Percentiles rank a stretch among this genome's conserved stretches.
Evolutionary conservation across 2,113 vertebrate species (phyloP).

Genomic region (Xiphophorus maculatus): DNA sequence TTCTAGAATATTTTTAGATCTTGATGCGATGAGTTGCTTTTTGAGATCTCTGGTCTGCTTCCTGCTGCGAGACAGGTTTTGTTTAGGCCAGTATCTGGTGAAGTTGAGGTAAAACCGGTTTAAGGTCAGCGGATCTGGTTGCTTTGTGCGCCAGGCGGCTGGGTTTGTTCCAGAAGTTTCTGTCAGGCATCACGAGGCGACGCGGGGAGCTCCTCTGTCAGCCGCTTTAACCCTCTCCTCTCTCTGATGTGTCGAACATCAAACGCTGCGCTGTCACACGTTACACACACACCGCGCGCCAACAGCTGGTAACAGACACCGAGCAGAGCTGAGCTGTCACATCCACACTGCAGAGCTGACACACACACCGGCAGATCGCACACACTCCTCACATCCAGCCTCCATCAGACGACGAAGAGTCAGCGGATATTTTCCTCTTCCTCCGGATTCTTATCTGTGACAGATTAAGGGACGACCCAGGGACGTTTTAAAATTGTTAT

Average conservation of each 20-base stretch:
- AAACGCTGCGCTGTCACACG: slow-evolving; percentile 44
- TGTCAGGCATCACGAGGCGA: slow-evolving; percentile 20
- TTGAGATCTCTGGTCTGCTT: not conserved
- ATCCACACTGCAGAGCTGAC: slow-evolving; percentile 41
- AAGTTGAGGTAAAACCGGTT: too few species aligned
- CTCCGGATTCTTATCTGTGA: slow-evolving; percentile 50
- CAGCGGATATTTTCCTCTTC: slow-evolving; percentile 42
- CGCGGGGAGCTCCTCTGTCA: slow-evolving; percentile 26
- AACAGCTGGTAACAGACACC: slow-evolving; percentile 67
- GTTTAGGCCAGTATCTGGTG: not conserved
- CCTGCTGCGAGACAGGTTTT: not conserved
- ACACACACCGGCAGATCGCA: slow-evolving; percentile 13
- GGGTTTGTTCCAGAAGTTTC: slow-evolving; percentile 27
- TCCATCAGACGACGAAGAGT: slow-evolving; percentile 35
- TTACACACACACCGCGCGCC: slow-evolving; percentile 24
- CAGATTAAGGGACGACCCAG: slow-evolving; percentile 39
- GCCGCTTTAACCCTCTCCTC: slow-evolving; percentile 51
- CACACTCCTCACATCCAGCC: not conserved
- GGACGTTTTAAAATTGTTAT: not conserved
- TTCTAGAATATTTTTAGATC: too few species aligned
- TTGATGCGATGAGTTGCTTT: not conserved
- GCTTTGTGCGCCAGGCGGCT: not conserved
- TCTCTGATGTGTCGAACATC: slow-evolving; percentile 59
- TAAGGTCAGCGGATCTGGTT: slow-evolving; percentile 6
- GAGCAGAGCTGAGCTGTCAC: slow-evolving; percentile 64